phyloP scores from a whole-genome alignment of 2,888 invertebrate genomes.

The Merodon equestris region DNA sequence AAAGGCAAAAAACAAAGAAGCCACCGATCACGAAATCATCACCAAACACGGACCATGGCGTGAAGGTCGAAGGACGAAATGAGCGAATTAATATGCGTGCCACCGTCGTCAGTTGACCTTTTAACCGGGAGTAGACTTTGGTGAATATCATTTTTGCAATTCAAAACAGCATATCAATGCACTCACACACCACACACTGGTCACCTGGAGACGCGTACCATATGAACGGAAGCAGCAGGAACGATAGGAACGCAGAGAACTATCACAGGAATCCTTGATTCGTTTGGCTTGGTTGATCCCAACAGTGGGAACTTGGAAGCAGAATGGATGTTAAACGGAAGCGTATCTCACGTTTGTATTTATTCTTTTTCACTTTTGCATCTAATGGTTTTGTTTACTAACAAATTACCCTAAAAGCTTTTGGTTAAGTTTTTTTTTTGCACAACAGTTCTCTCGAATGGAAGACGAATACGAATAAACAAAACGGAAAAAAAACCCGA shows the following conservation, averaged over 20 bases:
- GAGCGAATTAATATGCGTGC: constrained; percentile 47
- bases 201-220: constrained; percentile 38
- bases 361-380: constrained; percentile 3
- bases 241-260: constrained; percentile 17
- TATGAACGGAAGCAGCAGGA: constrained; percentile 11
- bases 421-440: constrained; percentile 7
- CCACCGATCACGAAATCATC: constrained; percentile 21
- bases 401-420: constrained; percentile 37
- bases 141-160: constrained; percentile 44
- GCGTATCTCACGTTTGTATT: too few species aligned
- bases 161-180: constrained; percentile 35
- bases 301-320: too few species aligned
- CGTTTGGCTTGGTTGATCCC: background rate
- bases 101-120: constrained; percentile 49
- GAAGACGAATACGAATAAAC: constrained; percentile 36
- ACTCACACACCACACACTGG: constrained; percentile 2
- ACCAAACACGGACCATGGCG: constrained; percentile 15
- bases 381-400: constrained; percentile 55
- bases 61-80: too few species aligned
- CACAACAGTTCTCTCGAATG: constrained; percentile 2
- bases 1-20: constrained; percentile 8
- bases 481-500: constrained; percentile 16
- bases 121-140: constrained; percentile 2
- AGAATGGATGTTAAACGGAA: background rate
- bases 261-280: constrained; percentile 29